Percentiles rank a stretch among this genome's conserved stretches.
Conservation (phyloP, 2,888 invertebrate genomes). For the Erebia ligea region DNA sequence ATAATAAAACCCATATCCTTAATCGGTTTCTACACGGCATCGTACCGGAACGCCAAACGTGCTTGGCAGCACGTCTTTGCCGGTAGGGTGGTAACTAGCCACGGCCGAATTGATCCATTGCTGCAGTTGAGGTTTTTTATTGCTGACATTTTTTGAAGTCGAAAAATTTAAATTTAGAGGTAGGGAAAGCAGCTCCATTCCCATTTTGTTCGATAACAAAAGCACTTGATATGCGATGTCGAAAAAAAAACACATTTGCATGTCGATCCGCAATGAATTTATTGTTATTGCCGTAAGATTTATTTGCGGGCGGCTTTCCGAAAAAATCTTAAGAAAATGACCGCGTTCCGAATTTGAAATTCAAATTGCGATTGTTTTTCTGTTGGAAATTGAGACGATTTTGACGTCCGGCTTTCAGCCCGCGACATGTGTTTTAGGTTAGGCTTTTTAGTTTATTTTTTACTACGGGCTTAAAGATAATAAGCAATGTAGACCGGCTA, state of each 20-base stretch:
- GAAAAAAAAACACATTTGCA: constrained; percentile 80
- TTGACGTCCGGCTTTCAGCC: constrained; percentile 70
- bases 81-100: too few species aligned
- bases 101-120: too few species aligned
- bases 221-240: constrained; percentile 64
- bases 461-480: constrained; percentile 10
- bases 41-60: too few species aligned
- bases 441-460: constrained; percentile 30
- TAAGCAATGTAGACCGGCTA: not conserved
- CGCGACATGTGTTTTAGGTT: constrained; percentile 58
- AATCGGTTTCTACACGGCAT: too few species aligned
- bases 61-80: too few species aligned
- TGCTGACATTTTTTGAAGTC: not conserved
- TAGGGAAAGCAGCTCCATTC: constrained; percentile 49
- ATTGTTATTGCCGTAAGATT: constrained; percentile 81
- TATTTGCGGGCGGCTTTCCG: constrained; percentile 72
- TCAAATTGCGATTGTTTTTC: constrained; percentile 79
- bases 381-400: constrained; percentile 79
- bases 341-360: constrained; percentile 76
- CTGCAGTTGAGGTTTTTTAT: too few species aligned
- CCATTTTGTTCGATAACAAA: constrained; percentile 55
- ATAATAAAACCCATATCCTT: too few species aligned
- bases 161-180: too few species aligned
- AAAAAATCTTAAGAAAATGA: constrained; percentile 77
- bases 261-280: constrained; percentile 83